Evolutionary conservation across 2,888 invertebrate species (phyloP), one percentile per base, ranked within the genome.

Genomic region (Nasonia oneida): DNA sequence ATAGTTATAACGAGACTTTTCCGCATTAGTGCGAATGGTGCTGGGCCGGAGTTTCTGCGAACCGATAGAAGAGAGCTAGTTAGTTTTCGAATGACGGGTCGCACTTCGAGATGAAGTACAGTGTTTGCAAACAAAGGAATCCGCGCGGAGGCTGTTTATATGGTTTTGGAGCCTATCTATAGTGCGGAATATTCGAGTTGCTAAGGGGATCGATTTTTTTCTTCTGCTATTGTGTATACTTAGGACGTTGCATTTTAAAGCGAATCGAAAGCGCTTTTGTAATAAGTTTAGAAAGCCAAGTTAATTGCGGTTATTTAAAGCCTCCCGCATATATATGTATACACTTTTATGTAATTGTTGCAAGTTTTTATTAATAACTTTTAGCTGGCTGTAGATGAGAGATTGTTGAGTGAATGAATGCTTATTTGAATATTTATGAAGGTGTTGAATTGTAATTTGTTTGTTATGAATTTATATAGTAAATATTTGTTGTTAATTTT

Each of bases 61-160:
- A 37, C 15, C 2, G 67, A 14, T 37, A 33, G 70, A 18, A 6
- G 29, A 15, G 70, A 8, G 18, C 33, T 15, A 18, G 53, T 6
- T 4, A 57, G 57, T 57, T 57, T 57, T 57, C 15, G 57, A 29
- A 39, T 61, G 29, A 33, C 6, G 23, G 33, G 15, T 8, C 42
- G 64, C 84, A 84, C 71, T 18, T n/a, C 57, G 73, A 67, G 33
- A 29, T 81, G 77, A 47, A 42, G 37, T 18, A 47, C 12, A 42
- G 29, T 77, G 73, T 81, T 85, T 81, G 81, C 73, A 77, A 85
- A 85, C 85, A 84, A 84, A 84, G 84, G 57, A 42, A 64, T 87
- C 42, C 74, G 14, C 12, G 6, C 18, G 42, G 15, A 33, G 53
- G 71, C 75, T 61, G 33, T 57, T 61, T 42, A 47, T n/a, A 42